Evolutionary conservation across 2,888 invertebrate species (phyloP), one percentile per base, ranked within the genome.

Genomic region (Temnothorax unifasciatus): DNA sequence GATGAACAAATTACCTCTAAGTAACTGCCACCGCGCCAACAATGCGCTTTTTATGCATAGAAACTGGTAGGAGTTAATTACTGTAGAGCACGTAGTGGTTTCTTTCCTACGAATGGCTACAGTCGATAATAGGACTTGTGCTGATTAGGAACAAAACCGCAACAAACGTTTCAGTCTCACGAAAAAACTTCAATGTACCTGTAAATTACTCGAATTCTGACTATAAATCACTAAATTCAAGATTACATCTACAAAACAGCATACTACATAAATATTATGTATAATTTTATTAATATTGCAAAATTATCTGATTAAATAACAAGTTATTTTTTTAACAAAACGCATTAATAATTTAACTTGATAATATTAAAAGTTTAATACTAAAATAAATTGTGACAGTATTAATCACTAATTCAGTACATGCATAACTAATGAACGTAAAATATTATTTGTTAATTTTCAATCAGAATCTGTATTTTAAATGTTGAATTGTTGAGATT

Each of bases 1-100:
- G 34, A 76, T 76, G 68, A 76, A 69, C 38, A 76, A 76, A 52
- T 52, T 69, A 52, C 13, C 25, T 68, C 13, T 64, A 47, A 47
- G 50, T 69, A 76, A 76, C 38, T 76, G 69, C 50, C 50, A 38
- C 38, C 34, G 21, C 38, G 15, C 25, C 38, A 25, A 25, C 73
- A 69, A 69, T 52, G 71, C 13, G 13, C 52, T 68, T 76, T 41
- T 77, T 77, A 52, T 13, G 13, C 25, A 41, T 41, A 34, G 52
- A 54, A 54, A 54, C 73, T 38, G 13, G n/a, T 18, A 29, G 52
- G 25, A 54, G 29, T 77, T 77, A 69, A 77, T 77, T 77, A 71
- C n/a, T 25, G 25, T 25, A 29, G 25, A 73, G 25, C 71, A 77
- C 73, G 73, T 71, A 77, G 73, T 41, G n/a, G 41, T 77, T 77